These are phyloP conservation scores for Lepidothrix coronata DNA, from an alignment of 2,113 vertebrate genomes.

Conservation along the genomic window DNA sequence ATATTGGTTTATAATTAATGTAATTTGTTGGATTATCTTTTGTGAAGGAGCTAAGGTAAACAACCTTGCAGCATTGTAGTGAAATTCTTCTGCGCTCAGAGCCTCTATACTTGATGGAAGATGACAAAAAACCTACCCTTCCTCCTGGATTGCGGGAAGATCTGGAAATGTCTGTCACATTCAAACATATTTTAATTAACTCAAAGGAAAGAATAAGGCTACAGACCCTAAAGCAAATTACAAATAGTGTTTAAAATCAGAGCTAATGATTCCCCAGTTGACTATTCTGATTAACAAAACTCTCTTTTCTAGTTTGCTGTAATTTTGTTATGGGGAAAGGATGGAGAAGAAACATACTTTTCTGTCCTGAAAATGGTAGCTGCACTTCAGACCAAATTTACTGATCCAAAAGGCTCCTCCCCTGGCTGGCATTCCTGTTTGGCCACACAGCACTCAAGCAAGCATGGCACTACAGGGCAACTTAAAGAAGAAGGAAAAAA, in stretches of 20 bases:
- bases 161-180: conserved; percentile 74
- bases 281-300: conserved; percentile 67
- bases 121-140: conserved; percentile 24
- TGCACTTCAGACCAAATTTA: background rate
- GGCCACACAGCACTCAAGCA: accelerated
- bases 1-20: conserved; percentile 99
- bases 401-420: background rate
- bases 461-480: background rate
- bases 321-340: conserved; percentile 40
- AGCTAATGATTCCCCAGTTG: conserved; percentile 64
- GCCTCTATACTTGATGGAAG: conserved; percentile 50
- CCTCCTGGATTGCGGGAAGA: conserved; percentile 54
- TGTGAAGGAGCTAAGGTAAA: conserved; percentile 89
- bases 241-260: conserved; percentile 65
- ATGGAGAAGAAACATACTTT: conserved; percentile 12
- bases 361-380: conserved; percentile 12
- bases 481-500: background rate
- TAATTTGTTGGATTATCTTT: conserved; percentile 97
- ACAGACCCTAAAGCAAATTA: conserved; percentile 72
- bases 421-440: background rate
- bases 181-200: conserved; percentile 75
- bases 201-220: conserved; percentile 75
- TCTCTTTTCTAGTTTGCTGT: conserved; percentile 52
- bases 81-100: conserved; percentile 65
- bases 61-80: conserved; percentile 79